Conservation (phyloP, 2,113 vertebrate genomes). For the Apteryx owenii region DNA sequence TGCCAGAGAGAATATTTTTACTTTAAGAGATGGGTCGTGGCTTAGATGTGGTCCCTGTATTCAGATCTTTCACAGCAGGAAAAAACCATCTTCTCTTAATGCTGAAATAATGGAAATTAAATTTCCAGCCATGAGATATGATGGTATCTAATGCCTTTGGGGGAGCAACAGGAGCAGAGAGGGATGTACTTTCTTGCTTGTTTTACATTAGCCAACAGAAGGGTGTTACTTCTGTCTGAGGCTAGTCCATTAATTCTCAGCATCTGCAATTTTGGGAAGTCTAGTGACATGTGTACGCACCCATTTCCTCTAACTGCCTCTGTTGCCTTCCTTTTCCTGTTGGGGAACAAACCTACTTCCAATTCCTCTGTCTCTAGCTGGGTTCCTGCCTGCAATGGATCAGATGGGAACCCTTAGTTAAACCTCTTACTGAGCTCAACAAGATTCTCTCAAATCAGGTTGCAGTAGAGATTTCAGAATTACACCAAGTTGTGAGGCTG, state of each 20-base stretch:
- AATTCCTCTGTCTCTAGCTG: neutral
- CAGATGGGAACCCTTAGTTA: neutral
- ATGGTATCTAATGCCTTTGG: neutral
- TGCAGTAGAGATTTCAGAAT: neutral
- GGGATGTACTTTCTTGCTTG: neutral
- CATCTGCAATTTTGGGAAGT: neutral
- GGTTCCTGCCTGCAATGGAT: neutral
- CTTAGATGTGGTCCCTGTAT: neutral
- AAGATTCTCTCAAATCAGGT: neutral
- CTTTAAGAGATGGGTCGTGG: neutral
- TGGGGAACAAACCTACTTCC: neutral
- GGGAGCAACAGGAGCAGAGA: neutral
- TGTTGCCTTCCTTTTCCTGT: neutral
- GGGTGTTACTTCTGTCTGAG: neutral
- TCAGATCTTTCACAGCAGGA: neutral
- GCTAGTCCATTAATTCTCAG: neutral
- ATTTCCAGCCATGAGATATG: too few species aligned
- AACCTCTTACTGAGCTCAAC: neutral
- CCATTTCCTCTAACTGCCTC: neutral
- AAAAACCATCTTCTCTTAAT: neutral
- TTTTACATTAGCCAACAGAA: neutral
- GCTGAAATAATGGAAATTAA: neutral
- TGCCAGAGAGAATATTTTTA: neutral
- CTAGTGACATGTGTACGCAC: neutral
- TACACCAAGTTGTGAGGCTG: neutral